A percentile compares a stretch with the other conserved stretches of the same genome.
These are phyloP conservation scores for Ifrita kowaldi DNA, from an alignment of 2,113 vertebrate genomes.

Conservation along the genomic window DNA sequence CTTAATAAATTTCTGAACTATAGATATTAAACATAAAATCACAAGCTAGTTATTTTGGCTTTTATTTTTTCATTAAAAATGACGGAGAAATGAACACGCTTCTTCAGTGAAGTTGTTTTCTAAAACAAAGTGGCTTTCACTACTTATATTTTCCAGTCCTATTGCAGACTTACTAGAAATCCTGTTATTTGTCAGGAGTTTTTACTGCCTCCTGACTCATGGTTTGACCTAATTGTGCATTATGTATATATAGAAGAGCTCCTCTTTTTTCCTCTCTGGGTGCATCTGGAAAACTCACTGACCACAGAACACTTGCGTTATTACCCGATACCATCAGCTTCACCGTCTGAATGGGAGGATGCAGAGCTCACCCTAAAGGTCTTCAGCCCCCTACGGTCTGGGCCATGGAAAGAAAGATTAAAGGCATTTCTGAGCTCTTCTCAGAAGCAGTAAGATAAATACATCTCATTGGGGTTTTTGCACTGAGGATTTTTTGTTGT, in stretches of 20 bases:
- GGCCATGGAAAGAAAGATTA: neutral
- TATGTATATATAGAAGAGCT: neutral
- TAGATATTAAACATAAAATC: neutral
- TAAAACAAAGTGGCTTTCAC: neutral
- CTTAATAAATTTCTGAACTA: neutral
- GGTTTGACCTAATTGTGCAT: neutral
- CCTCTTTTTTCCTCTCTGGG: neutral
- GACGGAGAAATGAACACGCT: neutral
- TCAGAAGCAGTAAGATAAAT: neutral
- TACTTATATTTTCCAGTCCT: neutral
- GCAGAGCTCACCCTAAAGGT: neutral
- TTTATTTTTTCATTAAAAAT: neutral
- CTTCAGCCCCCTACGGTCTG: neutral
- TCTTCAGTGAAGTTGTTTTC: neutral
- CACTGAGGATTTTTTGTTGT: neutral
- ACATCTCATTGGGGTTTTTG: neutral
- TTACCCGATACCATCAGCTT: neutral
- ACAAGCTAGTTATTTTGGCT: neutral
- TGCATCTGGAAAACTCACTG: neutral
- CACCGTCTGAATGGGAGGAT: accelerated
- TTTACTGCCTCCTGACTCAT: neutral
- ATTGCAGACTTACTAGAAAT: neutral
- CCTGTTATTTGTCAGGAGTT: neutral
- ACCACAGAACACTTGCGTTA: neutral
- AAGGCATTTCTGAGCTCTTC: neutral